Percentiles rank a stretch among this genome's conserved stretches.
These are phyloP conservation scores for Lepidonotus clava DNA, from an alignment of 2,888 invertebrate genomes.

Conservation along the genomic window DNA sequence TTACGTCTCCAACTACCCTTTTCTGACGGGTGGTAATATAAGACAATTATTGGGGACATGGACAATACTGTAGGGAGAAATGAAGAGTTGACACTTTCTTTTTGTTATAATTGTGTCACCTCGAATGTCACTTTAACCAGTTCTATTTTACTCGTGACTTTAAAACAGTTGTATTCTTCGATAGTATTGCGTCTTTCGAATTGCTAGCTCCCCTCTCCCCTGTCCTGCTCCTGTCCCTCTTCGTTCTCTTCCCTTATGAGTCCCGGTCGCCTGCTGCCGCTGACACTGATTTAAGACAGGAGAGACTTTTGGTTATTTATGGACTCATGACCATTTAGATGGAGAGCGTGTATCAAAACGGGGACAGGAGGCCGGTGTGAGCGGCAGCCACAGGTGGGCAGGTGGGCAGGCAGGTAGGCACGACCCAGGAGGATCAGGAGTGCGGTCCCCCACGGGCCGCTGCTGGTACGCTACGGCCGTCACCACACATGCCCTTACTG, in stretches of 20 bases:
- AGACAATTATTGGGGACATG: too few relatives aligned
- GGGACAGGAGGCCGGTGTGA: background rate
- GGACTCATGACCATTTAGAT: constrained; percentile 24
- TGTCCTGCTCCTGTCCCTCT: background rate
- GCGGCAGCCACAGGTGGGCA: background rate
- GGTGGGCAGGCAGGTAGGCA: background rate
- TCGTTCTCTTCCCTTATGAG: background rate
- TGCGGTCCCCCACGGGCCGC: too few relatives aligned
- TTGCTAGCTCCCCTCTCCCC: too few relatives aligned
- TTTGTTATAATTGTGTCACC: too few relatives aligned
- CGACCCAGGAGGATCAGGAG: background rate
- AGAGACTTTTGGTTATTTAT: constrained; percentile 22
- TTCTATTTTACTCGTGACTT: too few relatives aligned
- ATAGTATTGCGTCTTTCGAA: too few relatives aligned
- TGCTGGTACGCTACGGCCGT: background rate
- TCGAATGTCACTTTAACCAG: too few relatives aligned
- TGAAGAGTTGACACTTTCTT: too few relatives aligned
- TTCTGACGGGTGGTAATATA: too few relatives aligned
- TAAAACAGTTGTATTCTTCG: too few relatives aligned
- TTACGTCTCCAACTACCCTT: too few relatives aligned
- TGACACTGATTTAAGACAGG: background rate
- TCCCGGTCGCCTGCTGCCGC: background rate
- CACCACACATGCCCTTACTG: constrained; percentile 7
- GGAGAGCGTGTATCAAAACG: background rate
- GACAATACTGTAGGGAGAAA: too few relatives aligned